Percentiles rank a stretch among this genome's conserved stretches.
Evolutionary conservation across 2,888 invertebrate genomes (phyloP).

Genomic region (Machimus rusticus): DNA sequence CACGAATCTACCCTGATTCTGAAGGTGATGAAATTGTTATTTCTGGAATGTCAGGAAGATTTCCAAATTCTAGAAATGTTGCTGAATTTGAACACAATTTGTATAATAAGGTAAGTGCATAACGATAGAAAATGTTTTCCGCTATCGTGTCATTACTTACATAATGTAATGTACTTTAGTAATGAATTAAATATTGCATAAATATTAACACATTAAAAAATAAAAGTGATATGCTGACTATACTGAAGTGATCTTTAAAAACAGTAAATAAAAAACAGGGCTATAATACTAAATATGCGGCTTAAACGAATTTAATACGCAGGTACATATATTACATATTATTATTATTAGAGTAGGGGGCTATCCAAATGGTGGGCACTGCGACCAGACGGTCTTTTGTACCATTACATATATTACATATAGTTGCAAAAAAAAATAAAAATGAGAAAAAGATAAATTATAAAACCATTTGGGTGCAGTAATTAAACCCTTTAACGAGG

Average conservation of each 20-base stretch:
- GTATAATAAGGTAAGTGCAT: constrained; percentile 64
- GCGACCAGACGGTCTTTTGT: too few species aligned
- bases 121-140: neutral
- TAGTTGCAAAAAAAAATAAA: too few species aligned
- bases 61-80: constrained; percentile 72
- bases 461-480: too few species aligned
- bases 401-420: too few species aligned
- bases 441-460: too few species aligned
- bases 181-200: neutral
- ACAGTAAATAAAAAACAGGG: too few species aligned
- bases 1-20: constrained; percentile 57
- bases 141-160: neutral
- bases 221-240: neutral
- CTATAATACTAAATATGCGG: too few species aligned
- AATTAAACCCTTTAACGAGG: too few species aligned
- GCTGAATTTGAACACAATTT: constrained; percentile 70
- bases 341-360: too few species aligned
- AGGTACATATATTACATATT: too few species aligned
- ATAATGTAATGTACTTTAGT: neutral
- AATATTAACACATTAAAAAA: neutral
- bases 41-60: constrained; percentile 68
- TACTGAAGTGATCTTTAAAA: neutral
- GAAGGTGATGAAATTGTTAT: constrained; percentile 67
- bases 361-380: too few species aligned
- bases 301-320: too few species aligned